These are phyloP conservation scores for Graptemys geographica DNA, from an alignment of 2,797 vertebrate species.

Conservation along the genomic window DNA sequence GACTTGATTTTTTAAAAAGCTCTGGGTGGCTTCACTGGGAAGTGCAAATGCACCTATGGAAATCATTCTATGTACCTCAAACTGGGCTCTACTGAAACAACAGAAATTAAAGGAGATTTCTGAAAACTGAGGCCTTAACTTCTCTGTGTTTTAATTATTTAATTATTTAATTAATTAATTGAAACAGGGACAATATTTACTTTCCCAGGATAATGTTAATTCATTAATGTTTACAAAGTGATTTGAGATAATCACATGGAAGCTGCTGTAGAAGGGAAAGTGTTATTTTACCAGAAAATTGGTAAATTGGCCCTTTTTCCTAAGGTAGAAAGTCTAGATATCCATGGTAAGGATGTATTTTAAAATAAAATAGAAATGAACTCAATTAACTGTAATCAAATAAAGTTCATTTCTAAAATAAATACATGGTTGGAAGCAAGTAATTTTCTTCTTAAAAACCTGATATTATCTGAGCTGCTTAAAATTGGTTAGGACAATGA, in stretches of 20 bases:
- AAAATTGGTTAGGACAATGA: neutral
- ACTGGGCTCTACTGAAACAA: fast-evolving
- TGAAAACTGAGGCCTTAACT: neutral
- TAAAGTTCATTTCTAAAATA: neutral
- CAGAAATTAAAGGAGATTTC: neutral
- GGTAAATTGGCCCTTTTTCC: neutral
- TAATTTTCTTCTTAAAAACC: neutral
- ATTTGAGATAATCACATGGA: neutral
- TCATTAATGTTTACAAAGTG: neutral
- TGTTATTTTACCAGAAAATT: neutral
- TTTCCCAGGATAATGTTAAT: neutral
- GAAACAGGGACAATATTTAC: neutral
- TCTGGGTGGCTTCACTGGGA: neutral
- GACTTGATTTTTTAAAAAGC: neutral
- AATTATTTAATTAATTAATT: neutral
- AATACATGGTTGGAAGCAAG: neutral
- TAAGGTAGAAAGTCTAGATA: neutral
- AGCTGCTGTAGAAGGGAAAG: neutral
- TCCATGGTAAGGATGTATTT: neutral
- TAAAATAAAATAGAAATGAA: neutral
- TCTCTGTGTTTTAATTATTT: neutral
- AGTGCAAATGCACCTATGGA: neutral
- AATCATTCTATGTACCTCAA: neutral
- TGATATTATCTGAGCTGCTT: neutral
- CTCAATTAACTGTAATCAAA: neutral